A percentile compares a stretch with the other conserved stretches of the same genome.
These are phyloP conservation scores for Megalurothrips usitatus DNA, from an alignment of 2,888 invertebrate species.

Conservation along the genomic window DNA sequence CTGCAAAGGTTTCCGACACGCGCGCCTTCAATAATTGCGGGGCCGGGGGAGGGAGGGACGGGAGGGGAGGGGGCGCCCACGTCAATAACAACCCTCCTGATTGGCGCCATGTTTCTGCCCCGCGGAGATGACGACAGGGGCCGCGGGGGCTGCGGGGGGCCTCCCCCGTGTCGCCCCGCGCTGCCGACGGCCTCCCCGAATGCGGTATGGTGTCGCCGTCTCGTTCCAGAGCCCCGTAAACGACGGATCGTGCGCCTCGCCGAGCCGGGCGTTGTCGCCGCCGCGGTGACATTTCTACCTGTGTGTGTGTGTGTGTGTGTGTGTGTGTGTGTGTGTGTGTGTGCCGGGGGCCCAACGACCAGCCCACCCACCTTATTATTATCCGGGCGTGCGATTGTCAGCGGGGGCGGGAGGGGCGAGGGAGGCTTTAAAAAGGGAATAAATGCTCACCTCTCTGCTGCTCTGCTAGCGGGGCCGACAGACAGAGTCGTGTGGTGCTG, in stretches of 20 bases:
- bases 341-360: not conserved
- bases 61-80: too few species aligned
- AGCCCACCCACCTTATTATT: not conserved
- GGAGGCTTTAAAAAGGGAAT: not conserved
- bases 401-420: not conserved
- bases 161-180: not conserved
- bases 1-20: too few species aligned
- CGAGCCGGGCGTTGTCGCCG: not conserved
- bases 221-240: not conserved
- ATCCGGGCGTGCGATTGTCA: conserved; percentile 1
- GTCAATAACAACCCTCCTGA: too few species aligned
- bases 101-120: too few species aligned
- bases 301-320: not conserved
- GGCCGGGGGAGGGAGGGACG: too few species aligned
- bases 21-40: too few species aligned
- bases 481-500: too few species aligned
- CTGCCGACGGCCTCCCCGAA: not conserved
- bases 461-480: not conserved
- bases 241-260: not conserved
- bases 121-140: too few species aligned
- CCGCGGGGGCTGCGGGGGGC: not conserved
- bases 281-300: not conserved
- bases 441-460: not conserved
- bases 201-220: not conserved
- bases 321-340: conserved; percentile 1